Percentiles rank a stretch among this genome's conserved stretches.
Conservation (phyloP, 2,113 vertebrate genomes). For the Datnioides undecimradiatus region DNA sequence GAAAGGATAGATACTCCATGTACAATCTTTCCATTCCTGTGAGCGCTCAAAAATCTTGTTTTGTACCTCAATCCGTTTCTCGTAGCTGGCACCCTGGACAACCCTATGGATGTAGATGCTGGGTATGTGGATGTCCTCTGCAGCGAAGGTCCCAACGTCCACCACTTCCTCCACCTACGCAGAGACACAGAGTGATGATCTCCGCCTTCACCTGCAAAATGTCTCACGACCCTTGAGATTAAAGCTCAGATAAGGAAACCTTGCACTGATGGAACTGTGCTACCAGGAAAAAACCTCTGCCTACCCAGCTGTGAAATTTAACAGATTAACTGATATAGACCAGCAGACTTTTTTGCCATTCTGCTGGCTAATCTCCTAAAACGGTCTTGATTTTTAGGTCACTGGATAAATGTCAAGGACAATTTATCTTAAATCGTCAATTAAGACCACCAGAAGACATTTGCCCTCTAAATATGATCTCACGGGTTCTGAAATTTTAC, state of each 20-base stretch:
- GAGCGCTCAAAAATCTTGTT: neutral
- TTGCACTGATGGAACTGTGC: conserved; percentile 20
- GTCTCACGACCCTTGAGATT: conserved; percentile 33
- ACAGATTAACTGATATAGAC: conserved; percentile 33
- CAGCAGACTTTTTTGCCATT: neutral
- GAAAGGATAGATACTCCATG: neutral
- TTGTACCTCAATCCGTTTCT: conserved; percentile 97
- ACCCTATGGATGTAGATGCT: conserved; percentile 96
- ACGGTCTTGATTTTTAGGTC: neutral
- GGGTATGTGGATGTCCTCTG: conserved; percentile 96
- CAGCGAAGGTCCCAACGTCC: conserved; percentile 92
- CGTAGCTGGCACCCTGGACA: conserved; percentile 89
- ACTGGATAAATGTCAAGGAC: neutral
- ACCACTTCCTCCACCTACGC: conserved; percentile 98
- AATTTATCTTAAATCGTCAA: too few species aligned
- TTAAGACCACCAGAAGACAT: neutral
- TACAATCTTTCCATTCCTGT: neutral
- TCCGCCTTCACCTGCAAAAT: conserved; percentile 23
- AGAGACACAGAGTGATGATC: conserved; percentile 46
- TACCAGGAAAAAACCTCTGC: conserved; percentile 53
- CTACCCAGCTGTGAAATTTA: conserved; percentile 36
- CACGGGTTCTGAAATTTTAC: neutral
- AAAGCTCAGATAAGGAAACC: conserved; percentile 46
- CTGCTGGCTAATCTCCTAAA: neutral
- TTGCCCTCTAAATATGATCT: conserved; percentile 8